Base-by-base conservation (phyloP, 2,113 vertebrate genomes). In the Eretmodus cyanostictus region DNA sequence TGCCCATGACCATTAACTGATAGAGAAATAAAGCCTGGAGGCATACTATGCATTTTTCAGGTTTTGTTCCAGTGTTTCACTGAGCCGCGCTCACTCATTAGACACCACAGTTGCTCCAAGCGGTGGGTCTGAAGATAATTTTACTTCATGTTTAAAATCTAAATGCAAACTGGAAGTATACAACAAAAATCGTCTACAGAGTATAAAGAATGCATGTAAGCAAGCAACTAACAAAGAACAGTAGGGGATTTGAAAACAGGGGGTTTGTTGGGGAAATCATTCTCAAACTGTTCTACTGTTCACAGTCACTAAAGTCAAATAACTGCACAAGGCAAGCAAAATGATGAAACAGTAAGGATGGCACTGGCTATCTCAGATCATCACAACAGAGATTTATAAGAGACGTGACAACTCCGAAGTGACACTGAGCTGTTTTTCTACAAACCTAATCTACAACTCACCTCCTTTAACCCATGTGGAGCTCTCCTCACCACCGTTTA, bases 1-100 rank as follows among this genome's bases (percentile, higher is more conserved):
- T 90, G 91, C 90, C 89, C 87, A 82, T 94, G 93, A 92, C 94
- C 91, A 95, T 94, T 95, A 94, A 91, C 92, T 95, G 90, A 94
- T 94, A 91, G 90, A 95, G 91, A 94, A 94, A 91, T 92, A 89
- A 91, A 92, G 92, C 93, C 93, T 92, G 89, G 88, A 91, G 92
- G 93, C 94, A 91, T 66, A 47, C 79, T 49, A 89, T 94, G 90
- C 90, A 94, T 95, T 93, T 94, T 96, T 95, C 54, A 94, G 90
- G 81, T 88, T 93, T 91, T 89, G 87, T 87, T 93, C 68, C 89
- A 85, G 78, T 89, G 89, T 80, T 93, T 82, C 82, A 57, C 55
- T 1, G 55, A 90, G 76, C 81, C 4, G 3, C 14, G 2, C 53
- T 73, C 54, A 71, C 87, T 93, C 91, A 93, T 92, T 91, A 94